These are phyloP conservation scores for Copidosoma aretas DNA, from an alignment of 2,888 invertebrate species.

Conservation along the genomic window DNA sequence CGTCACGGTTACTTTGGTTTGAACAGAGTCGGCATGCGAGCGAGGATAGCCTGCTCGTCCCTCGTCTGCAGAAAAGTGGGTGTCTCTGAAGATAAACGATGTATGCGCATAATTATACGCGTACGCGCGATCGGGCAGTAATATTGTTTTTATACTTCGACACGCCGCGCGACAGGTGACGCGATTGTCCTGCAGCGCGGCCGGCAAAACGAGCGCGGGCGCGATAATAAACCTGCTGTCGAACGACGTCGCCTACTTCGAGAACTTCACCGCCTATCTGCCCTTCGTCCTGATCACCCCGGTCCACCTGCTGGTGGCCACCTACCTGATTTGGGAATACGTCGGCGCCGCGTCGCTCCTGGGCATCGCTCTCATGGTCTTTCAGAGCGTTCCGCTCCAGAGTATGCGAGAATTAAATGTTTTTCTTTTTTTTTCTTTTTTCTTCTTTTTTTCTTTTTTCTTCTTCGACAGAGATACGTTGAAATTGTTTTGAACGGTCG, in stretches of 20 bases:
- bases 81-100: not conserved
- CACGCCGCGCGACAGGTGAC: not conserved
- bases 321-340: conserved; percentile 67
- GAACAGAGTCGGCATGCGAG: conserved; percentile 76
- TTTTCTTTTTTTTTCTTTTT: not conserved
- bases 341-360: conserved; percentile 67
- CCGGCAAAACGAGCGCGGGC: conserved; percentile 63
- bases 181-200: conserved; percentile 54
- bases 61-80: conserved; percentile 81
- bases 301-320: conserved; percentile 71
- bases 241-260: conserved; percentile 84
- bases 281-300: conserved; percentile 85
- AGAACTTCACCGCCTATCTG: conserved; percentile 72
- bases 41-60: conserved; percentile 79
- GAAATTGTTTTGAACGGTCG: not conserved
- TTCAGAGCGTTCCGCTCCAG: conserved; percentile 65
- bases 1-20: conserved; percentile 70
- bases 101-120: not conserved
- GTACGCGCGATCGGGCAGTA: too few species aligned
- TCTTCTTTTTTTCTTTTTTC: too few species aligned
- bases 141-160: too few species aligned
- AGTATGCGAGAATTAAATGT: conserved; percentile 51
- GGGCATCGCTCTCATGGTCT: conserved; percentile 68
- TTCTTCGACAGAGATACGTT: too few species aligned
- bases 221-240: conserved; percentile 85